These are phyloP conservation scores for Lepidostoma basale DNA, from an alignment of 1,140 invertebrate species.

Conservation along the genomic window DNA sequence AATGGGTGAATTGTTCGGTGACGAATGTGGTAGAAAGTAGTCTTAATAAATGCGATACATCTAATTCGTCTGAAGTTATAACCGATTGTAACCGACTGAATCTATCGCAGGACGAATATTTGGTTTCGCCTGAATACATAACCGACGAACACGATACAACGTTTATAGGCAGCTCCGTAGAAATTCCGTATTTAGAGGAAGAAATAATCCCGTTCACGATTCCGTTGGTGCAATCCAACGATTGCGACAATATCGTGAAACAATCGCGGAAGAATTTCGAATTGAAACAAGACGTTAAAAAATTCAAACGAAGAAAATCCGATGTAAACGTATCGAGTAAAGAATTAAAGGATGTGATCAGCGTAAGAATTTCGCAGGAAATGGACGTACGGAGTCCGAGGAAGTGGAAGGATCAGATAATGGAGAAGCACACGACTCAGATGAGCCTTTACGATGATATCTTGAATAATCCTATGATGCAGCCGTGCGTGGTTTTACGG, in stretches of 20 bases:
- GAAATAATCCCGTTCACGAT: too few species aligned
- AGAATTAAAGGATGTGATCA: too few species aligned
- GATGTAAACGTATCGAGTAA: too few species aligned
- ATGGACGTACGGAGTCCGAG: background rate
- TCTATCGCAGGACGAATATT: background rate
- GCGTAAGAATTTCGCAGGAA: background rate
- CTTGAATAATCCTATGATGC: slow-evolving; percentile 1
- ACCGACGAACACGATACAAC: background rate
- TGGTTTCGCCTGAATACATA: background rate
- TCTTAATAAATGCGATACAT: background rate
- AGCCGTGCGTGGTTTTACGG: background rate
- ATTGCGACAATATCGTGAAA: too few species aligned
- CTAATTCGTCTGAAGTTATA: background rate
- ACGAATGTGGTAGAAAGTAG: background rate
- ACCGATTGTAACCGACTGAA: background rate
- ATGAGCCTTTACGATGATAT: background rate
- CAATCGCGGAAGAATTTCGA: too few species aligned
- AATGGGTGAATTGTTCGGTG: slow-evolving; percentile 3
- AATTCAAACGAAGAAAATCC: too few species aligned
- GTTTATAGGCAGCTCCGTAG: background rate
- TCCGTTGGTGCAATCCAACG: too few species aligned
- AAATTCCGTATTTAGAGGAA: background rate
- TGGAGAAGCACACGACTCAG: background rate
- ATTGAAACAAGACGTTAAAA: too few species aligned
- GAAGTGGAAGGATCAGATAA: slow-evolving; percentile 4